phyloP scores from a whole-genome alignment of 2,113 vertebrate genomes.

The Amblyopsis rosae region DNA sequence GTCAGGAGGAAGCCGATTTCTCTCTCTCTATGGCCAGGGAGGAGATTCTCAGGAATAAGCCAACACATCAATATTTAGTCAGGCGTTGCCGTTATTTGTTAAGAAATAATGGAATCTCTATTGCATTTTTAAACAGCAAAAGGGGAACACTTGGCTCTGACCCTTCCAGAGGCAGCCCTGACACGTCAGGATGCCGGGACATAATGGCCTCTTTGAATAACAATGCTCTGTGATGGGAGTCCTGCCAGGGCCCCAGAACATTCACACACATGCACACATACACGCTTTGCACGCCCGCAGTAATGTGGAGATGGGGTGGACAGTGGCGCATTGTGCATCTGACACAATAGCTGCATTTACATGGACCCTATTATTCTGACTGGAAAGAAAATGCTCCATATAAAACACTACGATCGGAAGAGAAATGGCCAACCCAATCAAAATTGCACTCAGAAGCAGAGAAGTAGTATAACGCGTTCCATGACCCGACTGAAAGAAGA shows the following conservation, averaged over 20 bases:
- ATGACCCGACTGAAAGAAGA: too few species aligned
- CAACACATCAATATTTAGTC: slow-evolving; percentile 71
- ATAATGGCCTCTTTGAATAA: slow-evolving; percentile 50
- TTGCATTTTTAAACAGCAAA: slow-evolving; percentile 65
- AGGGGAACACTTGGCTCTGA: slow-evolving; percentile 43
- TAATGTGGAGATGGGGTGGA: background rate
- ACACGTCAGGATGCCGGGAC: slow-evolving; percentile 41
- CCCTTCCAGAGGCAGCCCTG: slow-evolving; percentile 45
- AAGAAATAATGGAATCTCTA: slow-evolving; percentile 67
- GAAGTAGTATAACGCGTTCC: too few species aligned
- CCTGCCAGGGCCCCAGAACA: background rate
- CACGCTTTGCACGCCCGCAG: too few species aligned
- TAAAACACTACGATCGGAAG: too few species aligned
- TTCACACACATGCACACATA: too few species aligned
- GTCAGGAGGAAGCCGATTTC: background rate
- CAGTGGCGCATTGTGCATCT: background rate
- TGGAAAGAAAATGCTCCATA: too few species aligned
- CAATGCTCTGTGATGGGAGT: slow-evolving; percentile 19
- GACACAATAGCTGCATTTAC: too few species aligned
- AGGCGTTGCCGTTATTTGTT: slow-evolving; percentile 54
- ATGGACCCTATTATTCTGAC: too few species aligned
- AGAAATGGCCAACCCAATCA: too few species aligned
- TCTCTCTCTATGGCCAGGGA: slow-evolving; percentile 17
- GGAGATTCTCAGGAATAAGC: slow-evolving; percentile 68
- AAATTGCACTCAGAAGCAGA: too few species aligned